Evolutionary conservation across 2,113 vertebrate genomes (phyloP).

Genomic region (Daboia siamensis): DNA sequence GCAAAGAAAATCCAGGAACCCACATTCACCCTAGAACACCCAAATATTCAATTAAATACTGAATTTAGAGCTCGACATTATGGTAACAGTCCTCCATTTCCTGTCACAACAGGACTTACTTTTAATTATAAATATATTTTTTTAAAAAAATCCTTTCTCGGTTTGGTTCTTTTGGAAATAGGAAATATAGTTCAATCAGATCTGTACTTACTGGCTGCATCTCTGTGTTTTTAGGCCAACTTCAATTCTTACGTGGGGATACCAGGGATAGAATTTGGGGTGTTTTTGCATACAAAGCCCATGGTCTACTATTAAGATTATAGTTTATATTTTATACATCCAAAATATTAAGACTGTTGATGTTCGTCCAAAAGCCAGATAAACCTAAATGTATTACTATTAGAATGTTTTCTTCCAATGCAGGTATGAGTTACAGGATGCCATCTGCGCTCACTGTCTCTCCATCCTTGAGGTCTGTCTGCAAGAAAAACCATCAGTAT

Average conservation of each 20-base stretch:
- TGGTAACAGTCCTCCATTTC: neutral
- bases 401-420: neutral
- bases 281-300: neutral
- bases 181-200: neutral
- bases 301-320: neutral
- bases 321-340: neutral
- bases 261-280: neutral
- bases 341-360: neutral
- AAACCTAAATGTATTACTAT: neutral
- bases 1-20: neutral
- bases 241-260: neutral
- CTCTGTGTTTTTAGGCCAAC: neutral
- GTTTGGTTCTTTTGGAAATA: neutral
- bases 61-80: neutral
- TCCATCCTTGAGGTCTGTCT: neutral
- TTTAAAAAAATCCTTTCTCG: neutral
- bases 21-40: neutral
- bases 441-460: neutral
- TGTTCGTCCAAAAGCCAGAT: neutral
- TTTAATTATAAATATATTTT: neutral
- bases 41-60: neutral
- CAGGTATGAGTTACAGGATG: slow-evolving; percentile 1
- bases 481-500: neutral
- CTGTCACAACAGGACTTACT: neutral
- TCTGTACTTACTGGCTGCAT: neutral